Conservation (phyloP, 2,113 vertebrate species). For the Symphodus melops region DNA sequence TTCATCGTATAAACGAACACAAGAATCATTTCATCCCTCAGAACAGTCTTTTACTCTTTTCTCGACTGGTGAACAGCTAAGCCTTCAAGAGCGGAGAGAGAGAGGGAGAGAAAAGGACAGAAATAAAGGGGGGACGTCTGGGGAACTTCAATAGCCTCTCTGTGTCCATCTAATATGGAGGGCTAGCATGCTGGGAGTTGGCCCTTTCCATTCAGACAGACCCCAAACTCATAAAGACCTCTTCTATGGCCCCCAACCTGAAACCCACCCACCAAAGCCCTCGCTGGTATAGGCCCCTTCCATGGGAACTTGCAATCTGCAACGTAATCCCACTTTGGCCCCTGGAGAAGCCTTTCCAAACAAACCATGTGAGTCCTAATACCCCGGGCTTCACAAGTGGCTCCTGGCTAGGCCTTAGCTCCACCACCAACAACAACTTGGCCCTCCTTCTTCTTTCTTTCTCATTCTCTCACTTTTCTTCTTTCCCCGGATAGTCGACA, state of each 20-base stretch:
- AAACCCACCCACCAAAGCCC: slow-evolving; percentile 81
- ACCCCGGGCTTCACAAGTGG: slow-evolving; percentile 79
- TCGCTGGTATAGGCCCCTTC: slow-evolving; percentile 73
- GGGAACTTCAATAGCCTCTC: slow-evolving; percentile 82
- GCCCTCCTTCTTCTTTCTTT: slow-evolving; percentile 66
- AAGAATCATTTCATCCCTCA: slow-evolving; percentile 46
- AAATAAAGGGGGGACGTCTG: slow-evolving; percentile 74
- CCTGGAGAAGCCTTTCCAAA: slow-evolving; percentile 83
- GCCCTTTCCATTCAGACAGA: slow-evolving; percentile 80
- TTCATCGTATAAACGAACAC: slow-evolving; percentile 59
- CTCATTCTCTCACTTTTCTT: slow-evolving; percentile 62
- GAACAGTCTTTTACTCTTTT: slow-evolving; percentile 61
- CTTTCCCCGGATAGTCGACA: slow-evolving; percentile 65
- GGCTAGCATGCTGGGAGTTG: slow-evolving; percentile 82
- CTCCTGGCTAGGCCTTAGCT: slow-evolving; percentile 73
- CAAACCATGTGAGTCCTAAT: slow-evolving; percentile 81
- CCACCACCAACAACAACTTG: slow-evolving; percentile 67
- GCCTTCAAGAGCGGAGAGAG: slow-evolving; percentile 60
- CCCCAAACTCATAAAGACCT: slow-evolving; percentile 82
- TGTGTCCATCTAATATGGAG: slow-evolving; percentile 82
- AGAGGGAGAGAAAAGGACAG: slow-evolving; percentile 62
- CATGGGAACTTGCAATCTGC: slow-evolving; percentile 84
- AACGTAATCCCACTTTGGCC: slow-evolving; percentile 84
- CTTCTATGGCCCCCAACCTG: slow-evolving; percentile 81
- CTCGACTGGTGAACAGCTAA: slow-evolving; percentile 64